phyloP scores from a whole-genome alignment of 2,888 invertebrate genomes.

The Stenolophus ochropezus region DNA sequence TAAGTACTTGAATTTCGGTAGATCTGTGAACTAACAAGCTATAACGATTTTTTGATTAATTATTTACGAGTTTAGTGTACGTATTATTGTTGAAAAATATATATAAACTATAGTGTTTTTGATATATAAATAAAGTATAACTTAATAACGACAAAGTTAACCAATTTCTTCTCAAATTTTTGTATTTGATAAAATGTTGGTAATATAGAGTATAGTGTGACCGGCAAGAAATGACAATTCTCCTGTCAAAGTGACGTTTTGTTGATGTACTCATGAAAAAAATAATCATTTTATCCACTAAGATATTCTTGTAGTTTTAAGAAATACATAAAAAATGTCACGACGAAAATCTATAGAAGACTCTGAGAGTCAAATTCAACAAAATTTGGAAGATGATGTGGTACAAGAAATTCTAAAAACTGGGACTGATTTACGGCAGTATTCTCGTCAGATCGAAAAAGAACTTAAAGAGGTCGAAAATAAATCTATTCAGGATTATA shows the following conservation, averaged over 20 bases:
- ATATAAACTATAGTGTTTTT: no score
- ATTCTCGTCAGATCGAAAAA: slow-evolving; percentile 94
- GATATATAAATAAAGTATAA: no score
- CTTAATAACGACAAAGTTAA: no score
- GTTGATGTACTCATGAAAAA: slow-evolving; percentile 5
- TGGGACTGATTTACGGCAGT: slow-evolving; percentile 95
- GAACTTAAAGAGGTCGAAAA: slow-evolving; percentile 93
- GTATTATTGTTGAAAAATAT: no score
- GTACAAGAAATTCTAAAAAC: slow-evolving; percentile 95
- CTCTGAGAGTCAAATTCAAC: slow-evolving; percentile 75
- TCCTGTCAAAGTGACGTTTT: slow-evolving; percentile 44
- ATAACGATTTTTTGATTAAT: no score
- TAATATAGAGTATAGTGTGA: slow-evolving; percentile 4
- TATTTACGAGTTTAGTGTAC: no score
- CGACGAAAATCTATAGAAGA: slow-evolving; percentile 62
- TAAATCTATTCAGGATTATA: slow-evolving; percentile 91
- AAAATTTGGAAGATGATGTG: slow-evolving; percentile 88
- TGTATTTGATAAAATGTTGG: no score
- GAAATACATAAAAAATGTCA: slow-evolving; percentile 22
- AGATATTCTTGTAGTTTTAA: background rate
- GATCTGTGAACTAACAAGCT: no score
- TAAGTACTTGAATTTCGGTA: no score
- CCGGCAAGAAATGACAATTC: slow-evolving; percentile 3
- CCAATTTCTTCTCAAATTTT: no score
- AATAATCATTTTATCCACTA: background rate